phyloP scores from a whole-genome alignment of 35 echinoderm and acorn worm genomes.

The Hemicentrotus pulcherrimus region DNA sequence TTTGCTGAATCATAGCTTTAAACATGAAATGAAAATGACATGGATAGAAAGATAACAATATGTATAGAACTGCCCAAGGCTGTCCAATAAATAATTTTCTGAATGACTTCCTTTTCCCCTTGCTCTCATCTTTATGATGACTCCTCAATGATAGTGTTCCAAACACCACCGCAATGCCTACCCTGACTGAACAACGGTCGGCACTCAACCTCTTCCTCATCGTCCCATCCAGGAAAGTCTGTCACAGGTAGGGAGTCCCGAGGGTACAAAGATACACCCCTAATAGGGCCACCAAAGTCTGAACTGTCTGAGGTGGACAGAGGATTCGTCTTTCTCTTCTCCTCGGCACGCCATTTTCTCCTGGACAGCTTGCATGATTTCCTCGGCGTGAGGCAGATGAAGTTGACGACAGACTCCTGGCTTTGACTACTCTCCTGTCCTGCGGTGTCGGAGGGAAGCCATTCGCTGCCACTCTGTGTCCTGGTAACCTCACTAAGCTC shows the following conservation, averaged over 20 bases:
- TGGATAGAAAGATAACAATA: no score
- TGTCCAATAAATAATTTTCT: background rate
- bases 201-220: background rate
- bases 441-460: background rate
- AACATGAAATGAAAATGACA: no score
- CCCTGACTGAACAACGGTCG: background rate
- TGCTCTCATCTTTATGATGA: background rate
- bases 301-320: background rate
- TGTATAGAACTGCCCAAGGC: background rate
- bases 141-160: conserved; percentile 19
- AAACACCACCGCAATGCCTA: background rate
- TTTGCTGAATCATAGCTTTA: no score
- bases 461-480: background rate
- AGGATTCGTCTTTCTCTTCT: background rate
- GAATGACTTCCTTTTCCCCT: background rate
- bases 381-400: conserved; percentile 11
- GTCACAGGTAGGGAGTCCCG: background rate
- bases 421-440: background rate
- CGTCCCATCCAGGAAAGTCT: background rate
- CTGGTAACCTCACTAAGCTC: background rate
- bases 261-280: background rate
- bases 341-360: background rate
- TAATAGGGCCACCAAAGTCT: background rate
- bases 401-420: conserved; percentile 1
- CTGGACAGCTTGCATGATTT: background rate